These are phyloP conservation scores for Lasius platythorax DNA, from an alignment of 2,888 invertebrate species.

Conservation along the genomic window DNA sequence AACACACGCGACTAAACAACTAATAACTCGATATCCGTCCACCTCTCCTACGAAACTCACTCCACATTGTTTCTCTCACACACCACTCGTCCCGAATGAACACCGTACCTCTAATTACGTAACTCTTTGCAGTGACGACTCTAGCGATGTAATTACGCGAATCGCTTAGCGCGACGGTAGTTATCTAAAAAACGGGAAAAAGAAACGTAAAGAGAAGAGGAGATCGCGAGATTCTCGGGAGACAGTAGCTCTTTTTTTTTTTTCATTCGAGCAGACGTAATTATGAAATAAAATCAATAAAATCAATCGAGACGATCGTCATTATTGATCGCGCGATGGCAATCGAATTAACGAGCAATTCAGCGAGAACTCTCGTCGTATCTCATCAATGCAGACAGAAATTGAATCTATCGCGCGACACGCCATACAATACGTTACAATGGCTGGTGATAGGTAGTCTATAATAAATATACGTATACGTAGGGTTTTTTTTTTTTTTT, in stretches of 20 bases:
- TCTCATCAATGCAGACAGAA: slow-evolving; percentile 13
- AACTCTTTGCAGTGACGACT: slow-evolving; percentile 23
- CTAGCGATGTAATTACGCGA: slow-evolving; percentile 38
- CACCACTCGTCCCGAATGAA: slow-evolving; percentile 9
- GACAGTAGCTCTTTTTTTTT: not conserved
- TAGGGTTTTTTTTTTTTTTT: slow-evolving; percentile 48
- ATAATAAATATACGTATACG: slow-evolving; percentile 54
- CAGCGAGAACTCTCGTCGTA: slow-evolving; percentile 3
- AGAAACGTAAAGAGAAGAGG: not conserved
- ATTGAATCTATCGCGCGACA: slow-evolving; percentile 48
- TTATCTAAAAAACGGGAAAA: not conserved
- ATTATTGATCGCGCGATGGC: slow-evolving; percentile 23
- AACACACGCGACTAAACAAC: slow-evolving; percentile 77
- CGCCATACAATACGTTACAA: slow-evolving; percentile 45
- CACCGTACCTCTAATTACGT: slow-evolving; percentile 32
- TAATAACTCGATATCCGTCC: slow-evolving; percentile 76
- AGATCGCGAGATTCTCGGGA: not conserved
- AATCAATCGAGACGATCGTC: slow-evolving; percentile 18
- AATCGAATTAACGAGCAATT: slow-evolving; percentile 31
- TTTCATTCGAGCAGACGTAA: not conserved
- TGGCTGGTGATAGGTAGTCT: slow-evolving; percentile 77
- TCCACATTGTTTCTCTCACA: slow-evolving; percentile 47
- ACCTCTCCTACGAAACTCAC: slow-evolving; percentile 75
- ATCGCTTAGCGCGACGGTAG: slow-evolving; percentile 20
- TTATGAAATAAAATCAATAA: slow-evolving; percentile 14